phyloP scores from a whole-genome alignment of 2,888 invertebrate species.

The Epinotia bilunana region DNA sequence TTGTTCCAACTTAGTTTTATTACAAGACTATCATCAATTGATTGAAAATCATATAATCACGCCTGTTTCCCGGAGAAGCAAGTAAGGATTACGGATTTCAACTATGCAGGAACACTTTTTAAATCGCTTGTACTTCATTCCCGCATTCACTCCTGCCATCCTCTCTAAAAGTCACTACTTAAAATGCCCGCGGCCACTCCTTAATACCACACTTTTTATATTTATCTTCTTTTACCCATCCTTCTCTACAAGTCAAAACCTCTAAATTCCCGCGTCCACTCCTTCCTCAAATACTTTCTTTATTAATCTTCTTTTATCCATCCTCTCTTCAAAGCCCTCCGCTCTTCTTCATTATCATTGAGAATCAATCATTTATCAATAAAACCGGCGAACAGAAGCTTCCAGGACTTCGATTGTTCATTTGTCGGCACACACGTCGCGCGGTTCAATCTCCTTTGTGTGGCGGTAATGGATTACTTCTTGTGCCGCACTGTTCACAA shows the following conservation, averaged over 20 bases:
- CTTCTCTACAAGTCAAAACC: too few relatives aligned
- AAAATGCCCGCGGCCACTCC: too few relatives aligned
- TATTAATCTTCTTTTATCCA: background rate
- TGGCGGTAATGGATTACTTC: conserved; percentile 10
- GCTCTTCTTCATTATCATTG: background rate
- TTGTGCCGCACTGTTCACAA: conserved; percentile 3
- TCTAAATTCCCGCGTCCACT: background rate
- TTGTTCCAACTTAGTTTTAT: background rate
- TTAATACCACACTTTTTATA: too few relatives aligned
- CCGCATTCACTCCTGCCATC: too few relatives aligned
- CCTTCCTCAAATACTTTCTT: background rate
- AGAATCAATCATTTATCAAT: background rate
- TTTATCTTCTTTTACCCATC: too few relatives aligned
- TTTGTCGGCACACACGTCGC: conserved; percentile 9
- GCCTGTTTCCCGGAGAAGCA: background rate
- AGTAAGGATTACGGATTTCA: background rate
- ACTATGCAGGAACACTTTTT: too few relatives aligned
- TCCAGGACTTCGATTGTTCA: conserved; percentile 6
- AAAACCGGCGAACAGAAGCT: background rate
- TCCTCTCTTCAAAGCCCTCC: background rate
- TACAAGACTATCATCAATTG: background rate
- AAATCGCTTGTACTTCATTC: background rate
- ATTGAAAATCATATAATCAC: background rate
- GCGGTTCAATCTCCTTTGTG: conserved; percentile 31
- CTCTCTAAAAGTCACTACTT: too few relatives aligned